phyloP scores from a whole-genome alignment of 2,797 vertebrate genomes.

The Sorex maritimensis region DNA sequence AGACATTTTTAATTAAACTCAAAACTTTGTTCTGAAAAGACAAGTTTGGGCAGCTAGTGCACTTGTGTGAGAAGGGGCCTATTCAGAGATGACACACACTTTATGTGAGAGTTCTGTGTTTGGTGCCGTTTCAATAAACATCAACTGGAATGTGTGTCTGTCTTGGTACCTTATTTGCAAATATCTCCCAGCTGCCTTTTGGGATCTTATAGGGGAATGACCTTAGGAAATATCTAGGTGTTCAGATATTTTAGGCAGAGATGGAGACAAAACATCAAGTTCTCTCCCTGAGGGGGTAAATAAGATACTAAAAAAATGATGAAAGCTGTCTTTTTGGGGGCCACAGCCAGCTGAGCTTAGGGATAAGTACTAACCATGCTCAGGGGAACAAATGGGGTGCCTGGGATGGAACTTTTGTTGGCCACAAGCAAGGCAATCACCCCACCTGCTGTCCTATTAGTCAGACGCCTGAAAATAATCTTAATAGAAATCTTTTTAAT shows the following conservation, averaged over 20 bases:
- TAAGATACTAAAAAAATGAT: not conserved
- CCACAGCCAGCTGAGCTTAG: not conserved
- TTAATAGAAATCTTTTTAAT: constrained; percentile 24
- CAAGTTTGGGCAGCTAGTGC: constrained; percentile 85
- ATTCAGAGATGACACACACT: constrained; percentile 82
- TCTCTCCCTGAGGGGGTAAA: not conserved
- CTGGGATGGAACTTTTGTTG: no score
- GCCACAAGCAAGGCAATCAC: no score
- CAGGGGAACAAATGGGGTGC: no score
- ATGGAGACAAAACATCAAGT: not conserved
- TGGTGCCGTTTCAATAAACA: constrained; percentile 77
- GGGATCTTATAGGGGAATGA: not conserved
- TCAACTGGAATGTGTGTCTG: constrained; percentile 76
- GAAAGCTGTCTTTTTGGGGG: not conserved
- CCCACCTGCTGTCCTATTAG: not conserved
- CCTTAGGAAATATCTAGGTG: not conserved
- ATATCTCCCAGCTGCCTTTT: constrained; percentile 68
- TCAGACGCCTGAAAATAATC: not conserved
- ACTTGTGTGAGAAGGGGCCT: constrained; percentile 83
- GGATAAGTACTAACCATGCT: not conserved
- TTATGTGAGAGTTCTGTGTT: constrained; percentile 75
- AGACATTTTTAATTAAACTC: constrained; percentile 90
- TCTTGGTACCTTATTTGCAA: constrained; percentile 83
- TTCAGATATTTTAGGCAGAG: constrained; percentile 18
- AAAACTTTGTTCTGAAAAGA: constrained; percentile 89